Base-by-base conservation (phyloP, 2,113 vertebrate genomes). In the Leucopternis melanops region DNA sequence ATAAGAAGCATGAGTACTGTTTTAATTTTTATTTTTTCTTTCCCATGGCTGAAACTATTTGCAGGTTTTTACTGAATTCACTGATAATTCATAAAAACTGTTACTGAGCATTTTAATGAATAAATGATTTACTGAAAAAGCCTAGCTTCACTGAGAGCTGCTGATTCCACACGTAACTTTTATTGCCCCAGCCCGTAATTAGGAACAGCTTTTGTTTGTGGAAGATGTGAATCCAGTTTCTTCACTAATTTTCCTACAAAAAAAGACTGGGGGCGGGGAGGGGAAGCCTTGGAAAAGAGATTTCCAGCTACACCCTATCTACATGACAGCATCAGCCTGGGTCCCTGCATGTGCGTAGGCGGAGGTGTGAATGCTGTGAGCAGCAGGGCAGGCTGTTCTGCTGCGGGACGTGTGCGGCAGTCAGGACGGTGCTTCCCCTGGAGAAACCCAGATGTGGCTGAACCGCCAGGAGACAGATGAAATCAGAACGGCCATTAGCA, bases 341-440 rank as follows among this genome's bases (percentile, higher is more conserved):
- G 13, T 55, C 10, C 5, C 0, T 3, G 10, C 0, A 3, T 0
- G 1, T 11, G 8, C 1, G 0, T 6, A 1, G 8, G 18, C 45
- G 42, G 52, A 86, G 67, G 34, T 62, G 31, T 16, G 69, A 65
- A 22, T 1, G 1, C 44, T 65, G 38, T n/a, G 49, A 50, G 20
- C 13, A 9, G 5, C 9, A 12, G 38, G 57, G 8, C 14, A 4
- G 4, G 19, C 8, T n/a, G 55, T 44, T 85, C 55, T 73, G 58
- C 22, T 26, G 27, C 2, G 0, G 6, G 26, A 63, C 1, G 1
- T 26, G 55, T 54, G 34, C 1, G 4, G 15, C 52, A 45, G 22
- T 16, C 6, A 4, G 52, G n/a, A 8, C 2, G 11, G 15, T 0
- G 7, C 17, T 85, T 84, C 40, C 21, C 44, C 31, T 69, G 6